Conservation (phyloP, 2,888 invertebrate species). For the Sipha maydis region DNA sequence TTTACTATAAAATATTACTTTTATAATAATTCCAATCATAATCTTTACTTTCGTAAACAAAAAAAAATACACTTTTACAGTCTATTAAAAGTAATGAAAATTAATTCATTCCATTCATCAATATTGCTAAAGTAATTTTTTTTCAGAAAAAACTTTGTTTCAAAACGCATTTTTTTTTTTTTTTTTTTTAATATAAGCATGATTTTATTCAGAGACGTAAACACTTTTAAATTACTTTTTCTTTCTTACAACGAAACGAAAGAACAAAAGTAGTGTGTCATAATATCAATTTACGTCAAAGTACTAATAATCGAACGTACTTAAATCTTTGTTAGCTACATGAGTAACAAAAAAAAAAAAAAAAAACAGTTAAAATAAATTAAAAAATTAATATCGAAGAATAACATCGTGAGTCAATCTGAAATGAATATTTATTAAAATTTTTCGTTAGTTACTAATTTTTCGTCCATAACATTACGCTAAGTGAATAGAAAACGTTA, state of each 20-base stretch:
- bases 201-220: neutral
- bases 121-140: neutral
- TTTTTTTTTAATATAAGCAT: neutral
- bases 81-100: neutral
- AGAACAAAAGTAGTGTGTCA: neutral
- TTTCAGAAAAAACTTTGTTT: neutral
- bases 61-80: neutral
- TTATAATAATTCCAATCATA: neutral
- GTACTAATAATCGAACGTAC: too few species aligned
- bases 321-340: too few species aligned
- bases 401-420: too few species aligned
- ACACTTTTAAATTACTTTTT: neutral
- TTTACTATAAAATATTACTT: neutral
- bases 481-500: too few species aligned
- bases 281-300: neutral
- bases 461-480: too few species aligned
- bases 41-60: neutral
- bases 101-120: neutral
- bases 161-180: neutral
- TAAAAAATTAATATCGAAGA: too few species aligned
- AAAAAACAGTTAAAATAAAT: too few species aligned
- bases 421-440: too few species aligned
- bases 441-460: too few species aligned
- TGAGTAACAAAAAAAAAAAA: too few species aligned
- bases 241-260: neutral